Evolutionary conservation across 2,797 vertebrate species (phyloP).

Genomic region (Luscinia megarhynchos): DNA sequence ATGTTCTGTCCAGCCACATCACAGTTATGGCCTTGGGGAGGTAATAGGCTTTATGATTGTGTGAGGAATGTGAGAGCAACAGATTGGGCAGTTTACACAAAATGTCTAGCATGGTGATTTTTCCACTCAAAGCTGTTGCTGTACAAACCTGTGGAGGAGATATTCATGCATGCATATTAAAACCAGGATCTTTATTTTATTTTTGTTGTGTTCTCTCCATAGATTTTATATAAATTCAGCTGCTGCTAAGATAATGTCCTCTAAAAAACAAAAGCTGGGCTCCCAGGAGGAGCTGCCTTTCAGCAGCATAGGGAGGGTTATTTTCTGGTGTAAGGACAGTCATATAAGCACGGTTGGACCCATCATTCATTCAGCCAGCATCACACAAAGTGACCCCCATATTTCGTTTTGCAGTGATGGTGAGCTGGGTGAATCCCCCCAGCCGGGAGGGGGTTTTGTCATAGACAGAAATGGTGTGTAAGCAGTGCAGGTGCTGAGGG

Average conservation of each 20-base stretch:
- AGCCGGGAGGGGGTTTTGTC: background rate
- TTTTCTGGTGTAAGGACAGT: background rate
- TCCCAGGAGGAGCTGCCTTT: background rate
- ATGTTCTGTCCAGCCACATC: background rate
- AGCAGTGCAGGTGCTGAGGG: background rate
- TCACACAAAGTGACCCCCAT: background rate
- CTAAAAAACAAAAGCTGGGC: background rate
- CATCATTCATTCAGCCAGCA: background rate
- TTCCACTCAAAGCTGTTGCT: background rate
- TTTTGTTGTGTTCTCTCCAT: background rate
- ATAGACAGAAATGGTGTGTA: background rate
- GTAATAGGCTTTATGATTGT: conserved; percentile 21
- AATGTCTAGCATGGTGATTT: background rate
- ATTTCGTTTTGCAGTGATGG: background rate
- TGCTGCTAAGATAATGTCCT: background rate
- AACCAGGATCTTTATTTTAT: background rate
- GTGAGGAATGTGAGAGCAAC: conserved; percentile 21
- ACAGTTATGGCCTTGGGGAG: background rate
- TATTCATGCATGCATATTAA: background rate
- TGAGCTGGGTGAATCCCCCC: background rate
- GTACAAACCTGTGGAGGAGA: background rate
- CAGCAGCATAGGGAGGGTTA: background rate
- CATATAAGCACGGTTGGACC: background rate
- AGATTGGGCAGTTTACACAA: conserved; percentile 24
- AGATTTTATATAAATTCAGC: background rate